Evolutionary conservation across 1,140 invertebrate species (phyloP).

Genomic region (Hydropsyche tenuis): DNA sequence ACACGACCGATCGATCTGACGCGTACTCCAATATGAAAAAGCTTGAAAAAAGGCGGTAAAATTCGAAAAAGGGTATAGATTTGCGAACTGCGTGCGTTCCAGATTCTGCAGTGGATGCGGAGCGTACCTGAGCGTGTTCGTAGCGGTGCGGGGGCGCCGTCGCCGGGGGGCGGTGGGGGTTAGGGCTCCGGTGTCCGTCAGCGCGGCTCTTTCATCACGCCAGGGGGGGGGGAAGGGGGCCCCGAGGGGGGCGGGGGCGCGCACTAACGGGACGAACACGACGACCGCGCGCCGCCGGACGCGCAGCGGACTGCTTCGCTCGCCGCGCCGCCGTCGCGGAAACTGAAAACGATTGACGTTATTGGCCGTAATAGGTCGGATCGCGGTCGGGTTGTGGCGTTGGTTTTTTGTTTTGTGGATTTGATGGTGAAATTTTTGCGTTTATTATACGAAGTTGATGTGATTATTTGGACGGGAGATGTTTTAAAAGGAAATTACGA

Average conservation of each 20-base stretch:
- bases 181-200: not conserved
- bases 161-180: not conserved
- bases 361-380: not conserved
- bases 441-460: no score
- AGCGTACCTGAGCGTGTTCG: not conserved
- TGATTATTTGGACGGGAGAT: no score
- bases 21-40: no score
- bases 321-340: constrained; percentile 1
- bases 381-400: no score
- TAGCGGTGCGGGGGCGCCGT: not conserved
- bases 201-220: not conserved
- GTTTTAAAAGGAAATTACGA: no score
- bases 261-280: not conserved
- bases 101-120: not conserved
- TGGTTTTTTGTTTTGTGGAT: no score
- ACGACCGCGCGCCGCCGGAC: constrained; percentile 17
- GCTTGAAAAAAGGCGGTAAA: not conserved
- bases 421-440: no score
- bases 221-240: not conserved
- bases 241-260: not conserved
- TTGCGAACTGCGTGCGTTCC: not conserved
- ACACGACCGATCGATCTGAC: no score
- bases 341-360: constrained; percentile 17
- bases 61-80: not conserved
- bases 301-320: constrained; percentile 18